Percentiles rank a stretch among this genome's conserved stretches.
phyloP scores from a whole-genome alignment of 1,140 invertebrate genomes.

The Plectrocnemia conspersa region DNA sequence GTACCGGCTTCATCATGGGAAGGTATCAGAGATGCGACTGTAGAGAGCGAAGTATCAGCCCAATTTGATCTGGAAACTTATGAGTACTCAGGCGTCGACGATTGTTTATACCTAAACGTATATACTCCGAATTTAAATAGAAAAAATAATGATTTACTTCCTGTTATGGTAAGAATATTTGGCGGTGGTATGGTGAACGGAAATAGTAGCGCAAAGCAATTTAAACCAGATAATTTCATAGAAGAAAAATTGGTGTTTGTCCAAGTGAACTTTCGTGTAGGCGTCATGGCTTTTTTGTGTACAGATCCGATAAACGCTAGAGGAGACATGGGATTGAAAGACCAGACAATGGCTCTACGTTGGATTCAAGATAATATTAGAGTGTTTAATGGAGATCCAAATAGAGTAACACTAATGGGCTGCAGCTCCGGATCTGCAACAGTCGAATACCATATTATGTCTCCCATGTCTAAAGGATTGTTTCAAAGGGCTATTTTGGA shows the following conservation, averaged over 20 bases:
- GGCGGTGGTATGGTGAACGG: constrained; percentile 57
- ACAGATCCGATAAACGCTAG: constrained; percentile 40
- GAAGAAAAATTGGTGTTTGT: constrained; percentile 55
- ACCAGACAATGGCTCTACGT: constrained; percentile 52
- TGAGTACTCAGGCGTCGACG: constrained; percentile 64
- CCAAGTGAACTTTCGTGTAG: constrained; percentile 52
- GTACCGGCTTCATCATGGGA: constrained; percentile 45
- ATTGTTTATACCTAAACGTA: constrained; percentile 83
- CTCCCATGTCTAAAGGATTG: constrained; percentile 41
- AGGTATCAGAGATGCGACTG: constrained; percentile 44
- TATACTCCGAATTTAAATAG: constrained; percentile 64
- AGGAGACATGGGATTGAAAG: constrained; percentile 58
- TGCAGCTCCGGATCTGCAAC: constrained; percentile 53
- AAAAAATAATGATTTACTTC: constrained; percentile 37
- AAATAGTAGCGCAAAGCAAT: constrained; percentile 41
- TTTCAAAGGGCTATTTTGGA: no score
- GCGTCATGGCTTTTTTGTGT: constrained; percentile 40
- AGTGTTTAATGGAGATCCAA: constrained; percentile 45
- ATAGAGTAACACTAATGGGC: constrained; percentile 54
- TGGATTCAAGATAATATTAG: constrained; percentile 43
- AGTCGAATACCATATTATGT: constrained; percentile 48
- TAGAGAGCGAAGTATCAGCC: constrained; percentile 42
- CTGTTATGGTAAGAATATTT: constrained; percentile 61
- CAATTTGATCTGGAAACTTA: constrained; percentile 49
- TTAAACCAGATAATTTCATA: constrained; percentile 52